Evolutionary conservation across 2,113 vertebrate genomes (phyloP).

Genomic region (Myotis brandtii): DNA sequence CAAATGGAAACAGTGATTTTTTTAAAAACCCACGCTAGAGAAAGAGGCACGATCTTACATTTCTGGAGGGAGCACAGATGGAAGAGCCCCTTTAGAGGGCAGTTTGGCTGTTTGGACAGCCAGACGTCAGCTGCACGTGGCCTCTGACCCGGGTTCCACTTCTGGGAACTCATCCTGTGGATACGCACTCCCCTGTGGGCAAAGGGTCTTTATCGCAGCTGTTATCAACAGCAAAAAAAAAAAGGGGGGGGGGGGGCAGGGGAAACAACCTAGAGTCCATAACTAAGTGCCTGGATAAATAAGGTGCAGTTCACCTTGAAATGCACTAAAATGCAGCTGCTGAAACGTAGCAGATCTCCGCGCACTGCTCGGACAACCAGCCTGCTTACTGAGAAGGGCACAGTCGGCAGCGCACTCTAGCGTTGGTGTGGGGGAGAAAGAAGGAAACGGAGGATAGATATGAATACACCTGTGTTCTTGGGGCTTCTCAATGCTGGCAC

Average conservation of each 20-base stretch:
- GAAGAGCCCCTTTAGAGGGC: not conserved
- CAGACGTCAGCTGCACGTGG: accelerated
- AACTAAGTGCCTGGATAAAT: not conserved
- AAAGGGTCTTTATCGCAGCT: not conserved
- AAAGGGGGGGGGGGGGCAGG: too few relatives aligned
- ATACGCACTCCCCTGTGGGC: accelerated
- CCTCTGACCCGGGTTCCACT: not conserved
- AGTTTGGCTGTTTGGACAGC: not conserved
- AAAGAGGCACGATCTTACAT: not conserved
- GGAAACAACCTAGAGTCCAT: not conserved
- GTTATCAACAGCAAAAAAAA: not conserved
- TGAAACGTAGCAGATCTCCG: not conserved
- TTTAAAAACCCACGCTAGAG: not conserved
- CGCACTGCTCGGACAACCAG: accelerated
- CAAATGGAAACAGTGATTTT: constrained; percentile 55
- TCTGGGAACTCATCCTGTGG: not conserved
- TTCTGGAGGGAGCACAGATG: not conserved
- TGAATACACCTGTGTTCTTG: accelerated
- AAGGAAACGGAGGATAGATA: not conserved
- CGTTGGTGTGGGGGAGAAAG: not conserved
- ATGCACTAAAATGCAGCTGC: not conserved
- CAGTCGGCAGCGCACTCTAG: accelerated
- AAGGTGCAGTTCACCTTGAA: not conserved
- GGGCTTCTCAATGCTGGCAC: not conserved
- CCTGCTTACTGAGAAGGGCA: not conserved